Evolutionary conservation across 2,888 invertebrate genomes (phyloP).

Genomic region (Serripes groenlandicus): DNA sequence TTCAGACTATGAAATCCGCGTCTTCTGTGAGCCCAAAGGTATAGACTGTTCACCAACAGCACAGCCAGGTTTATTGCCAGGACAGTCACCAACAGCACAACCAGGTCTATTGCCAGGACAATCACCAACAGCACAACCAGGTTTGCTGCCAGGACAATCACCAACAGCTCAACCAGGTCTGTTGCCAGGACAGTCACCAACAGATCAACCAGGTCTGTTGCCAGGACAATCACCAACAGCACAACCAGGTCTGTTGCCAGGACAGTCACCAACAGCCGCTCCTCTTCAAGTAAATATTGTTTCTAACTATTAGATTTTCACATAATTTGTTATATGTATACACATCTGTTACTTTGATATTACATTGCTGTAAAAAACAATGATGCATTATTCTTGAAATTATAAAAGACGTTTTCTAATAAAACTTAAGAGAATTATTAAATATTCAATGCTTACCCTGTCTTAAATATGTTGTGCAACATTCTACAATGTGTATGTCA

Average conservation of each 20-base stretch:
- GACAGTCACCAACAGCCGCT: constrained; percentile 18
- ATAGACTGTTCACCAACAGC: constrained; percentile 66
- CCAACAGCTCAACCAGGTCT: constrained; percentile 55
- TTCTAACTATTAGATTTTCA: too few species aligned
- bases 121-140: constrained; percentile 36
- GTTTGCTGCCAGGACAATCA: constrained; percentile 26
- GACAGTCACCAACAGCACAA: constrained; percentile 43
- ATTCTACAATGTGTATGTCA: too few species aligned
- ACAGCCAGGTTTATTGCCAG: constrained; percentile 30
- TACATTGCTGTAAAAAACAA: too few species aligned
- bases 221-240: constrained; percentile 47
- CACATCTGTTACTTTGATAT: too few species aligned
- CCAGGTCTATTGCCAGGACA: constrained; percentile 32
- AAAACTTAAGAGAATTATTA: too few species aligned
- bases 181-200: constrained; percentile 48
- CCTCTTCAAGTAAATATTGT: too few species aligned
- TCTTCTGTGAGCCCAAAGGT: constrained; percentile 87
- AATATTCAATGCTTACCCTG: too few species aligned
- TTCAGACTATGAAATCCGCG: constrained; percentile 81
- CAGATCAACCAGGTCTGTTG: constrained; percentile 50
- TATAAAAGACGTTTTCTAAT: too few species aligned
- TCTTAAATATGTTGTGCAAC: too few species aligned
- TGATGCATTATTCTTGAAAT: too few species aligned
- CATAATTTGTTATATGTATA: too few species aligned
- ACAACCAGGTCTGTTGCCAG: constrained; percentile 15